These are phyloP conservation scores for Myotis planiceps DNA, from an alignment of 2,797 vertebrate genomes.

Conservation along the genomic window DNA sequence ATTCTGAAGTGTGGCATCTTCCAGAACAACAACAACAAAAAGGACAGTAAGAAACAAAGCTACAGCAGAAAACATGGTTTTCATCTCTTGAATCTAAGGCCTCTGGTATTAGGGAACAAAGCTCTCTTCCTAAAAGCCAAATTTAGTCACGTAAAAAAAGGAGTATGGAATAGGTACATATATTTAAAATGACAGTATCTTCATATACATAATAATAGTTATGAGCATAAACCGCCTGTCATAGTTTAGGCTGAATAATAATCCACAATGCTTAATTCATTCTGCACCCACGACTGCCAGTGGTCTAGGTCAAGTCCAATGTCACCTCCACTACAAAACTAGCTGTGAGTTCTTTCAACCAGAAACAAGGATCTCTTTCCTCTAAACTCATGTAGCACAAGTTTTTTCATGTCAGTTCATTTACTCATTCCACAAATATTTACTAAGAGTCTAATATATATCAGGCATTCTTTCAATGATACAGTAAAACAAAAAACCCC, in stretches of 20 bases:
- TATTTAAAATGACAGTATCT: slow-evolving; percentile 24
- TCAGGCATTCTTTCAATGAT: background rate
- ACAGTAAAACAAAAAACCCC: slow-evolving; percentile 8
- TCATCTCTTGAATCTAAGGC: background rate
- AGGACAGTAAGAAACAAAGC: background rate
- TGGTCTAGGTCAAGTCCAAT: background rate
- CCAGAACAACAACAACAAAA: slow-evolving; percentile 12
- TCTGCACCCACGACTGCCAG: background rate
- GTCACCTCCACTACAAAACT: background rate
- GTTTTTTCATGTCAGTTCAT: background rate
- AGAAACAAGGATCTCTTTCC: slow-evolving; percentile 31
- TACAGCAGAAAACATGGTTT: slow-evolving; percentile 21
- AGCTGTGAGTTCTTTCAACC: background rate
- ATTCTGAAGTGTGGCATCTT: slow-evolving; percentile 12
- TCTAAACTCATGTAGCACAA: background rate
- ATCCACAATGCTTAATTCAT: background rate
- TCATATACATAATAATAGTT: background rate
- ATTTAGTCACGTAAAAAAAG: slow-evolving; percentile 13
- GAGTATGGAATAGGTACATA: background rate
- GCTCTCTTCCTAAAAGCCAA: background rate
- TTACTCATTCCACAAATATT: slow-evolving; percentile 18
- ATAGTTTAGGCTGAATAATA: background rate
- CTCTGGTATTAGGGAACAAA: slow-evolving; percentile 23
- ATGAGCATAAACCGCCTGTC: background rate
- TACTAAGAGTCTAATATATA: background rate